Percentiles rank a stretch among this genome's conserved stretches.
These are phyloP conservation scores for Herpailurus yagouaroundi DNA, from an alignment of 2,113 vertebrate genomes.

Conservation along the genomic window DNA sequence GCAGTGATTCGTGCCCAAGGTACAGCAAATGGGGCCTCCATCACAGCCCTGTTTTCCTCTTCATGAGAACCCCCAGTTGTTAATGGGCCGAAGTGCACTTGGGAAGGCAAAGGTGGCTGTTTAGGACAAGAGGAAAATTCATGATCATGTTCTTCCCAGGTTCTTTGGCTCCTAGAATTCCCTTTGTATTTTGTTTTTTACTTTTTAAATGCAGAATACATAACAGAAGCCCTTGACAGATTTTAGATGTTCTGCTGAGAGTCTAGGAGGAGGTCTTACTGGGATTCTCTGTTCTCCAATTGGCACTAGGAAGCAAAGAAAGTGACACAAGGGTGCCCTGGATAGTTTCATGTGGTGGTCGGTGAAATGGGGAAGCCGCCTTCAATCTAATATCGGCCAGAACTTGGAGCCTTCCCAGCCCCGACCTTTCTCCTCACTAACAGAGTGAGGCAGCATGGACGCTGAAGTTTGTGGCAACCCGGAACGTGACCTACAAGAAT, in stretches of 20 bases:
- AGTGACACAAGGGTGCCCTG: background rate
- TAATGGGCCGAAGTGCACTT: conserved; percentile 40
- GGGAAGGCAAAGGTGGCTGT: conserved; percentile 24
- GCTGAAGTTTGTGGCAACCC: rapidly evolving
- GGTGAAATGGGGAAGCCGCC: background rate
- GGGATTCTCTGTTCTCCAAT: background rate
- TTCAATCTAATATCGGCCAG: too few relatives aligned
- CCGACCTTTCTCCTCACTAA: too few relatives aligned
- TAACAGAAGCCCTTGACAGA: background rate
- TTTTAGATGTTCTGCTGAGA: background rate
- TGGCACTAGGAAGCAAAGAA: background rate
- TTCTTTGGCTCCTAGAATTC: conserved; percentile 68
- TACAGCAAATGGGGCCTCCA: conserved; percentile 62
- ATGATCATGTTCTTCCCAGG: conserved; percentile 13
- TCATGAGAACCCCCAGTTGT: conserved; percentile 71
- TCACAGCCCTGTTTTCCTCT: conserved; percentile 59
- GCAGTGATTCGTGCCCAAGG: conserved; percentile 16
- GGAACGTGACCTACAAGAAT: too few relatives aligned
- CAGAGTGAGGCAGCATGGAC: background rate
- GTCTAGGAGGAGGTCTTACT: background rate
- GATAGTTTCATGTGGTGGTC: rapidly evolving
- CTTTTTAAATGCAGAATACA: background rate
- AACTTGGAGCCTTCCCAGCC: rapidly evolving
- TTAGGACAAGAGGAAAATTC: conserved; percentile 58
- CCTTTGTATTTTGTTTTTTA: background rate